Evolutionary conservation across 2,888 invertebrate genomes (phyloP).

Genomic region (Cryptophagus acutangulus): DNA sequence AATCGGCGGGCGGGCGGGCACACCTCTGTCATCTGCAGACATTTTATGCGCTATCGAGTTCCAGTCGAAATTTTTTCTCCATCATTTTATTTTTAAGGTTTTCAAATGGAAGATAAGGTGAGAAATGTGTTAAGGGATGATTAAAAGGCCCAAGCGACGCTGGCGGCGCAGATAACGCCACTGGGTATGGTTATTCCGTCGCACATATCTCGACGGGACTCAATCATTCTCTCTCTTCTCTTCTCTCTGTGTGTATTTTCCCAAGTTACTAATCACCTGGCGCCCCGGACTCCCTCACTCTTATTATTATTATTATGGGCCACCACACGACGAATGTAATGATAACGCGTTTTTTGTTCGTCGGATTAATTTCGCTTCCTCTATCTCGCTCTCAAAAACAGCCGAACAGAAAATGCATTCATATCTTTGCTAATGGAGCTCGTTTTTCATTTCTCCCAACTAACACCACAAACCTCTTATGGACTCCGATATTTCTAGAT

Average conservation of each 20-base stretch:
- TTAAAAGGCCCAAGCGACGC: slow-evolving; percentile 45
- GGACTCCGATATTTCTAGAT: slow-evolving; percentile 10
- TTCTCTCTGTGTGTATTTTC: too few relatives aligned
- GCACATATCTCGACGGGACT: slow-evolving; percentile 44
- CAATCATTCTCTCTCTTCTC: slow-evolving; percentile 44
- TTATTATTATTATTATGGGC: slow-evolving; percentile 25
- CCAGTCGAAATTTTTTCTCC: slow-evolving; percentile 34
- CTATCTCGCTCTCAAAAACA: not conserved
- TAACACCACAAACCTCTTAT: slow-evolving; percentile 16
- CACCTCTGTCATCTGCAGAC: slow-evolving; percentile 43
- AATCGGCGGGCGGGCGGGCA: slow-evolving; percentile 42
- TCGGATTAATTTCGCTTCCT: slow-evolving; percentile 40
- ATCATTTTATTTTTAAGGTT: too few relatives aligned
- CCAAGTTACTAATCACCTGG: slow-evolving; percentile 45
- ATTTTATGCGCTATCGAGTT: slow-evolving; percentile 31
- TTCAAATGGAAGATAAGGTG: slow-evolving; percentile 37
- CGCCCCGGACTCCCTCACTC: slow-evolving; percentile 24
- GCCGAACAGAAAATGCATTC: slow-evolving; percentile 45
- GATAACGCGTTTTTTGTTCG: slow-evolving; percentile 41
- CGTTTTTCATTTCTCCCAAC: slow-evolving; percentile 43
- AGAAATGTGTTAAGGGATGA: slow-evolving; percentile 48
- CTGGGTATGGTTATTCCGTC: slow-evolving; percentile 32
- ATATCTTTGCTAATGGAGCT: slow-evolving; percentile 46
- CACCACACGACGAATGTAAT: slow-evolving; percentile 30
- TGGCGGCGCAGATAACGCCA: slow-evolving; percentile 42